Percentiles rank a stretch among this genome's conserved stretches.
Conservation (phyloP, 64 coral and sea anemone species). For the Anthopleura sola region DNA sequence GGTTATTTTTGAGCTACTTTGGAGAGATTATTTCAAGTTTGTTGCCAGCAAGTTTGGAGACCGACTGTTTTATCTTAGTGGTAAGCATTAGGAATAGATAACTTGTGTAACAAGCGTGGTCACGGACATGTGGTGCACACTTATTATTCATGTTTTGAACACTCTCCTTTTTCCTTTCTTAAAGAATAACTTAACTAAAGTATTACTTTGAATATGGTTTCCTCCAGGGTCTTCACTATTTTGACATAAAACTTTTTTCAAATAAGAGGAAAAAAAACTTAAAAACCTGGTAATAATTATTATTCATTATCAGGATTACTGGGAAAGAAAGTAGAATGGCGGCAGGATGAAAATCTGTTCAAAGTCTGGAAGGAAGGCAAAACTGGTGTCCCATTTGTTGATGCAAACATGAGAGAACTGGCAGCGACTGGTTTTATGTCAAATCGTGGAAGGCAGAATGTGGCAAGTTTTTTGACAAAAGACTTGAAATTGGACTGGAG, state of each 20-base stretch:
- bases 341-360: conserved; percentile 28
- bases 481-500: conserved; percentile 67
- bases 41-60: conserved; percentile 51
- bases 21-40: conserved; percentile 72
- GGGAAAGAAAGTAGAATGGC: conserved; percentile 35
- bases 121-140: background rate
- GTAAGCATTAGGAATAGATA: background rate
- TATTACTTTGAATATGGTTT: no score
- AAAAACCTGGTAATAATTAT: no score
- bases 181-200: no score
- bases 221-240: no score
- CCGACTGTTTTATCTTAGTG: conserved; percentile 40
- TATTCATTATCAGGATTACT: background rate
- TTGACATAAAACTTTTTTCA: no score
- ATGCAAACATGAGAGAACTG: conserved; percentile 74
- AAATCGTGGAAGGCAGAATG: conserved; percentile 63
- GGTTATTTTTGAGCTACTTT: conserved; percentile 61
- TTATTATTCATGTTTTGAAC: no score
- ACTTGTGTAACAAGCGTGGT: background rate
- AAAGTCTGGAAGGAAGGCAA: conserved; percentile 41
- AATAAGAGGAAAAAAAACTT: no score
- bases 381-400: conserved; percentile 56
- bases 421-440: conserved; percentile 62
- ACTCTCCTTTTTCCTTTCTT: no score
- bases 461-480: conserved; percentile 66